Percentiles rank a stretch among this genome's conserved stretches.
These are phyloP conservation scores for Callipepla californica DNA, from an alignment of 2,113 vertebrate genomes.

Conservation along the genomic window DNA sequence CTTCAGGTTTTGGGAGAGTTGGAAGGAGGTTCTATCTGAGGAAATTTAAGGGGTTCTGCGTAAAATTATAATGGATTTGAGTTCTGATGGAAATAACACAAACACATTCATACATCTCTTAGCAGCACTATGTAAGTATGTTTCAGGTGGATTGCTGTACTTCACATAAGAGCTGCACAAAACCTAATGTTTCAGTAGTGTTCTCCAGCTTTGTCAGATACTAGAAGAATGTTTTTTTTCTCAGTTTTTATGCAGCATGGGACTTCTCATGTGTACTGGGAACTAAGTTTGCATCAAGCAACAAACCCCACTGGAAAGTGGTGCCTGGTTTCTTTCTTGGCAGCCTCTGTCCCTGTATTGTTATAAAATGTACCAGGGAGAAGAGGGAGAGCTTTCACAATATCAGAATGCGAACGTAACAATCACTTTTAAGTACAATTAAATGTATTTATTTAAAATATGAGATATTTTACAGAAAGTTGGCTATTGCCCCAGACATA, in stretches of 20 bases:
- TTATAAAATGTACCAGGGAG: neutral
- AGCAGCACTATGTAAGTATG: neutral
- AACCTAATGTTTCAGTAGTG: neutral
- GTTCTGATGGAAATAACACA: neutral
- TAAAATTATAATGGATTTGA: neutral
- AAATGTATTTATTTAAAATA: neutral
- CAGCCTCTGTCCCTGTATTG: neutral
- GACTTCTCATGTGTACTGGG: neutral
- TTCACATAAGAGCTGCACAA: neutral
- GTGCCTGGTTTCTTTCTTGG: neutral
- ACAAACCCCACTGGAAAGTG: neutral
- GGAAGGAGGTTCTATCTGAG: neutral
- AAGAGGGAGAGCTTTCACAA: neutral
- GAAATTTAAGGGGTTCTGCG: neutral
- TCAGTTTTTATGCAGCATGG: neutral
- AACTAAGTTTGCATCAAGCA: neutral
- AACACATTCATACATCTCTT: neutral
- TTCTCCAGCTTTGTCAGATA: neutral
- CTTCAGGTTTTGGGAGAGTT: neutral
- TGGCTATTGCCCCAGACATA: constrained; percentile 40
- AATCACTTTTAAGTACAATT: constrained; percentile 19
- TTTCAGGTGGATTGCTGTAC: neutral
- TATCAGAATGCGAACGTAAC: constrained; percentile 25
- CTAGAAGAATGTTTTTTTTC: neutral
- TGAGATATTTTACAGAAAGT: constrained; percentile 14